A percentile compares a stretch with the other conserved stretches of the same genome.
Evolutionary conservation across 2,113 vertebrate genomes (phyloP).

Genomic region (Nibea albiflora): DNA sequence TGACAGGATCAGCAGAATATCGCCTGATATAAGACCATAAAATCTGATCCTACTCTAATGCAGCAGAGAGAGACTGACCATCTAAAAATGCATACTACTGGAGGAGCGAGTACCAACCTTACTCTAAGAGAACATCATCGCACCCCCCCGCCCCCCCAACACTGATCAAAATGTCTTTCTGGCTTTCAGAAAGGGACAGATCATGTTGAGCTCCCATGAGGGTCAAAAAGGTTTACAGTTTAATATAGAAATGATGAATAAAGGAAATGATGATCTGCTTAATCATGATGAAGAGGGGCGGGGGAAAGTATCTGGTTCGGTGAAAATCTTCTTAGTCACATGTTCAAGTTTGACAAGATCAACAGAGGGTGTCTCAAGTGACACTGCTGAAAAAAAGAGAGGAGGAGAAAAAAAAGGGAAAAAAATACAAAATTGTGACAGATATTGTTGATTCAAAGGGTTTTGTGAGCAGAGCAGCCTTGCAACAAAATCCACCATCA

Average conservation of each 20-base stretch:
- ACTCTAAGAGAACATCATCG: background rate
- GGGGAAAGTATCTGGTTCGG: constrained; percentile 1
- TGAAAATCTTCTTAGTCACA: constrained; percentile 3
- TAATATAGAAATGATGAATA: constrained; percentile 29
- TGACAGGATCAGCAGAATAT: constrained; percentile 73
- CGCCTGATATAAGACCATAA: constrained; percentile 62
- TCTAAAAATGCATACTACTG: constrained; percentile 20
- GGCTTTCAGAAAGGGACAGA: constrained; percentile 4
- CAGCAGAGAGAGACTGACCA: constrained; percentile 44
- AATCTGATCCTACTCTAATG: constrained; percentile 66
- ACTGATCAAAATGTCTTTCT: background rate
- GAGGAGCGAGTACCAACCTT: background rate
- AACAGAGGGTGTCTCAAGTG: constrained; percentile 36
- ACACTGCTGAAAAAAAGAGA: constrained; percentile 11
- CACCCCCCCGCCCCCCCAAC: background rate
- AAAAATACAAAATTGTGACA: constrained; percentile 14
- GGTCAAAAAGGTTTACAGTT: constrained; percentile 1
- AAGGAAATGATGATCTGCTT: background rate
- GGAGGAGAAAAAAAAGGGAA: background rate
- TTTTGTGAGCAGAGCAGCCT: constrained; percentile 62
- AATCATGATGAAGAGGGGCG: background rate
- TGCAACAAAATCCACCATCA: constrained; percentile 57
- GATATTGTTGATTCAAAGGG: constrained; percentile 60
- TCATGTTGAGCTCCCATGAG: constrained; percentile 7
- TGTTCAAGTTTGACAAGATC: constrained; percentile 16